phyloP scores from a whole-genome alignment of 2,113 vertebrate species.

The Centrocercus urophasianus region DNA sequence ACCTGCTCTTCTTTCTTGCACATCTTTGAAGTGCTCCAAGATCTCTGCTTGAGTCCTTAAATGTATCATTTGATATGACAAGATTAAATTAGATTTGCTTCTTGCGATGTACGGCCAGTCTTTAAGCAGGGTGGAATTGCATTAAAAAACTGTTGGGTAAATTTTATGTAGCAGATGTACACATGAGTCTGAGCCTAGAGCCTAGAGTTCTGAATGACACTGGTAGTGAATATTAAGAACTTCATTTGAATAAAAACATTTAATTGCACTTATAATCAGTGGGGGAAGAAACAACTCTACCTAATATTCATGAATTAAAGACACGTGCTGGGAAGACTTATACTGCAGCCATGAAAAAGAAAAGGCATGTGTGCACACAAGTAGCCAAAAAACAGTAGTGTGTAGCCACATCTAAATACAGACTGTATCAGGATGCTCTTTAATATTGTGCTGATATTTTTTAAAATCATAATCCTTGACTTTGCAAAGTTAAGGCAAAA shows the following conservation, averaged over 20 bases:
- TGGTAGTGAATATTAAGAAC: not conserved
- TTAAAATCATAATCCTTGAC: not conserved
- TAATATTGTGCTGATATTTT: not conserved
- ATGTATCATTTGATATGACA: not conserved
- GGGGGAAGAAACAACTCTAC: not conserved
- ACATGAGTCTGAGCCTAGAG: not conserved
- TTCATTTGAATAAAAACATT: slow-evolving; percentile 3
- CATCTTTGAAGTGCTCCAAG: not conserved
- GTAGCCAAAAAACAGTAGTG: not conserved
- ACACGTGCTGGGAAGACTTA: not conserved
- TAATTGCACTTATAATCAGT: not conserved
- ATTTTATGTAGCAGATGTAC: not conserved
- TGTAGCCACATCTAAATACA: not conserved
- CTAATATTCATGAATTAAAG: slow-evolving; percentile 23
- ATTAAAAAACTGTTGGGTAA: not conserved
- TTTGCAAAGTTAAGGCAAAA: not conserved
- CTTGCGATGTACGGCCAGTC: not conserved
- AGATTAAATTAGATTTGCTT: not conserved
- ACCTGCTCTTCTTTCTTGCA: not conserved
- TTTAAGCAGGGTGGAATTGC: not conserved
- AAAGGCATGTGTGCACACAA: not conserved
- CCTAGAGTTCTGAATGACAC: not conserved
- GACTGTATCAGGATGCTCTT: not conserved
- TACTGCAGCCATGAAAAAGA: not conserved
- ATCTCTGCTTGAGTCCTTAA: not conserved